Percentiles rank a stretch among this genome's conserved stretches.
Conservation (phyloP, 2,888 invertebrate species). For the Achlya flavicornis region DNA sequence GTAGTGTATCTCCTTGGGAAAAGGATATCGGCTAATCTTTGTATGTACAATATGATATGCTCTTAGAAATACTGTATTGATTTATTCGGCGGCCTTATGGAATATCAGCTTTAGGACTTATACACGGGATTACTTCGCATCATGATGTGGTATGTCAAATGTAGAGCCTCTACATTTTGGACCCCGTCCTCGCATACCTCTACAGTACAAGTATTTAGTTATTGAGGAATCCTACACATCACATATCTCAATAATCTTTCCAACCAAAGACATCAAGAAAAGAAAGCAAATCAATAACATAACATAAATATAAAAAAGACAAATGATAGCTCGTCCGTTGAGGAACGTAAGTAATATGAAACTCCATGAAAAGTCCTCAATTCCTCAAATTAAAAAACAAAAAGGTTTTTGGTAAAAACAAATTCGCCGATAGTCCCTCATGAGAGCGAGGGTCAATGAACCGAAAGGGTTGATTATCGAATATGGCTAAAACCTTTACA, state of each 20-base stretch:
- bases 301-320: no score
- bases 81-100: slow-evolving; percentile 2
- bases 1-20: neutral
- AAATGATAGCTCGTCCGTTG: no score
- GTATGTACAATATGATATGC: slow-evolving; percentile 3
- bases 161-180: no score
- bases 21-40: slow-evolving; percentile 4
- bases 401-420: neutral
- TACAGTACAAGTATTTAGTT: no score
- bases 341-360: no score
- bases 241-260: no score
- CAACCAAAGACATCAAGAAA: no score
- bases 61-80: slow-evolving; percentile 7
- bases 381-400: no score
- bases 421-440: neutral
- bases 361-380: no score
- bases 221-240: no score
- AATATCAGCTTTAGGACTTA: neutral
- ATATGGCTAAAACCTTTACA: neutral
- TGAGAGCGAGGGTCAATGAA: neutral
- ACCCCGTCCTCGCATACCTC: no score
- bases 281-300: no score
- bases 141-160: neutral
- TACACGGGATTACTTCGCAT: neutral
- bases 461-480: neutral